Base-by-base conservation (phyloP, 2,888 invertebrate species). In the Aleiodes alternator region DNA sequence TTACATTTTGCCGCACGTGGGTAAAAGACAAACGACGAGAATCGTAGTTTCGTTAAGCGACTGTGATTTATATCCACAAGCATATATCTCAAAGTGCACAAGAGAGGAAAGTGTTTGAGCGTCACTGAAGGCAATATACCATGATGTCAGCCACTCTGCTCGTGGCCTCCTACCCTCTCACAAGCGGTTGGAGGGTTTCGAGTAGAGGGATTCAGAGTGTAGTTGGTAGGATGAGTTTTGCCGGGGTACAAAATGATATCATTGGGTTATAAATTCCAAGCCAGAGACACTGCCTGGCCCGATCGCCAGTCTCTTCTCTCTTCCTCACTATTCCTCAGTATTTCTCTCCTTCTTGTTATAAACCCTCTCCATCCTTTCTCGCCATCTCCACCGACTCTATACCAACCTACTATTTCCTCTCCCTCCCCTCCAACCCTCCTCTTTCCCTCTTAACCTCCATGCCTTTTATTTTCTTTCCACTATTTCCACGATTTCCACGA, bases 331-430 rank as follows among this genome's bases (percentile, higher is more conserved):
- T 57, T 79, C 78, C 77, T 80, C 82, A 53, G 73, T 69, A 57
- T 69, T 53, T 48, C 68, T 12, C 69, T 43, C 74, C 55, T 73
- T 38, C 75, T 73, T 23, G 53, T 68, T 68, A 68, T 68, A 68
- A 51, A 70, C n/a, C 38, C 69, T 68, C 51, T 34, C 59, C 90
- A 88, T 86, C 69, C 72, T 92, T 92, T 92, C 92, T 92, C 92
- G 92, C 92, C 92, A 92, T 92, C 92, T 91, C 91, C 11, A 43
- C 43, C 11, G 43, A 43, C 43, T 43, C 43, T 9, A 43, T 43
- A 43, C 43, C 43, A 43, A 9, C 43, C 9, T 43, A 38, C 38
- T 38, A 38, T 38, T 38, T 23, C 23, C 23, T 23, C 23, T 23
- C 23, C 23, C 23, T 23, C 23, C 2, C 23, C 2, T 23, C 23